phyloP scores from a whole-genome alignment of 2,888 invertebrate genomes.

The Erebia ligea region DNA sequence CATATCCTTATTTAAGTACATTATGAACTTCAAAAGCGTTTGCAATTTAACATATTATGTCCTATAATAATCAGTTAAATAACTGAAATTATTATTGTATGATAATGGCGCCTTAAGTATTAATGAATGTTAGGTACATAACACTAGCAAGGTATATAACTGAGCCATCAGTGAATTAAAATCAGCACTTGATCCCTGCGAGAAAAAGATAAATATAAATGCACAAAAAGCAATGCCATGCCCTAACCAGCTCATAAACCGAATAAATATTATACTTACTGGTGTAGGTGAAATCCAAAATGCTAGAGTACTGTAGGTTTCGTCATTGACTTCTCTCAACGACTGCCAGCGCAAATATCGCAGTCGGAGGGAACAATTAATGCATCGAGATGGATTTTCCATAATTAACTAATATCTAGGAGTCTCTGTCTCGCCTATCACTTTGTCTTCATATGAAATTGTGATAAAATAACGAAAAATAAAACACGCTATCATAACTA shows the following conservation, averaged over 20 bases:
- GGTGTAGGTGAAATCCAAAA: conserved; percentile 6
- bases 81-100: too few species aligned
- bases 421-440: not conserved
- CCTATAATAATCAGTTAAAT: too few species aligned
- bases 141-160: too few species aligned
- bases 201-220: too few species aligned
- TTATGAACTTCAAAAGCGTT: too few species aligned
- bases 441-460: not conserved
- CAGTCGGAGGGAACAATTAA: not conserved
- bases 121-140: too few species aligned
- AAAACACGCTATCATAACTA: not conserved
- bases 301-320: not conserved
- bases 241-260: not conserved
- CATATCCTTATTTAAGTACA: too few species aligned
- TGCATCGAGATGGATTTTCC: not conserved
- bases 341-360: not conserved
- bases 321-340: not conserved
- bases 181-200: too few species aligned
- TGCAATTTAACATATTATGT: too few species aligned
- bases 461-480: not conserved
- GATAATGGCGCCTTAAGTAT: too few species aligned
- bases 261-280: not conserved
- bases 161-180: too few species aligned
- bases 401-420: not conserved
- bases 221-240: not conserved